Evolutionary conservation across 2,888 invertebrate genomes (phyloP).

Genomic region (Nipponacmea schrenckii): DNA sequence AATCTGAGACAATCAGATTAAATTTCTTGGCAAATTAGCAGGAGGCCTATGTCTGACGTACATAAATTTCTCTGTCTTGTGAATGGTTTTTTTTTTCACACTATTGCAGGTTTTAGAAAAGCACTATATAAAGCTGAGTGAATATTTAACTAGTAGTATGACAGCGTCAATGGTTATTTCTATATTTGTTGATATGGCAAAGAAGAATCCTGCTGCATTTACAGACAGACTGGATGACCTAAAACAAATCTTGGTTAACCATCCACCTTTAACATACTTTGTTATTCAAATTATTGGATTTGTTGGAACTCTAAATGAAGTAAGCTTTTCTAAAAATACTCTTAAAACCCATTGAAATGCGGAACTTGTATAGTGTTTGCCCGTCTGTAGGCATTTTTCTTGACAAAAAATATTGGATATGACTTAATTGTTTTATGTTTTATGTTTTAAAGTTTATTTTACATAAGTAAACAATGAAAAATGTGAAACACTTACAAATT

Average conservation of each 20-base stretch:
- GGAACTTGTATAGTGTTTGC: background rate
- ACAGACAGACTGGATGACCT: conserved; percentile 79
- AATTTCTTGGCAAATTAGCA: no score
- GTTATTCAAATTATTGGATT: conserved; percentile 66
- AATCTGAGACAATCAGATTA: no score
- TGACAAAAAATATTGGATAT: background rate
- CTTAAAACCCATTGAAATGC: background rate
- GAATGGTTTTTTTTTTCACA: no score
- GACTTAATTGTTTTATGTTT: conserved; percentile 4
- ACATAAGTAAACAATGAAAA: background rate
- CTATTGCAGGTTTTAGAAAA: conserved; percentile 78
- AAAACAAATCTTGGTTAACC: conserved; percentile 70
- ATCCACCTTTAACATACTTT: conserved; percentile 57
- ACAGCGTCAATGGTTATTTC: conserved; percentile 77
- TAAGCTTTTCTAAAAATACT: conserved; percentile 31
- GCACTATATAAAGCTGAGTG: conserved; percentile 83
- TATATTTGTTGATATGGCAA: conserved; percentile 81
- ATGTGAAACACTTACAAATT: no score
- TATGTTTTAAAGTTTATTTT: background rate
- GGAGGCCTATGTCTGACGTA: no score
- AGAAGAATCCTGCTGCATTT: conserved; percentile 77
- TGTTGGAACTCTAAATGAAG: conserved; percentile 66
- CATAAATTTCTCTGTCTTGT: no score
- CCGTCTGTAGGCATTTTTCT: no score
- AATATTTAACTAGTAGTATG: conserved; percentile 76